phyloP scores from a whole-genome alignment of 2,113 vertebrate species.

The Astatotilapia flaviijosephi region DNA sequence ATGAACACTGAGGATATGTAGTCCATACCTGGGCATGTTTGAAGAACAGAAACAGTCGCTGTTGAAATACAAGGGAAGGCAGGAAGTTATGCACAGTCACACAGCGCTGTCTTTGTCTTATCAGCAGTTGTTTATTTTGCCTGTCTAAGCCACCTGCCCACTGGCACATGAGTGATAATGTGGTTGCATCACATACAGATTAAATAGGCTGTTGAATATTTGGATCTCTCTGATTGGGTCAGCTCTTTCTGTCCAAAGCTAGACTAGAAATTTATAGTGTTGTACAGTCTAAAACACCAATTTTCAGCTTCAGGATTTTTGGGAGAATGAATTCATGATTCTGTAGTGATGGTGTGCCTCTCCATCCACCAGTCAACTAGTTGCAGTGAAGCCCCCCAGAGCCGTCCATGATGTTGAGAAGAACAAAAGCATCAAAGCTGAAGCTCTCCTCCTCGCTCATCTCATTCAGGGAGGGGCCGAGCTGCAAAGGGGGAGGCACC shows the following conservation, averaged over 20 bases:
- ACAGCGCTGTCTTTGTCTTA: not conserved
- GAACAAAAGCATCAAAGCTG: conserved; percentile 64
- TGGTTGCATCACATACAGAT: conserved; percentile 12
- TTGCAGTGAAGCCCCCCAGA: conserved; percentile 66
- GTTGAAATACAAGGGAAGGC: conserved; percentile 3
- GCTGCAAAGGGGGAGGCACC: conserved; percentile 51
- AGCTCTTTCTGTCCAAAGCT: not conserved
- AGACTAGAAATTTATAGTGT: not conserved
- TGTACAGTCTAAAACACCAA: not conserved
- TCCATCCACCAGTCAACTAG: conserved; percentile 56
- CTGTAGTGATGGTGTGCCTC: not conserved
- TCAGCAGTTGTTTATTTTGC: conserved; percentile 3
- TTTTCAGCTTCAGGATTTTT: not conserved
- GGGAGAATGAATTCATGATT: not conserved
- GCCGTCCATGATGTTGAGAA: conserved; percentile 65
- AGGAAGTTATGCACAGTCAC: conserved; percentile 61
- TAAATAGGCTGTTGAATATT: not conserved
- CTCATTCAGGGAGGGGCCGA: conserved; percentile 41
- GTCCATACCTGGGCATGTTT: conserved; percentile 3
- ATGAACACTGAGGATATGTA: not conserved
- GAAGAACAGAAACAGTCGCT: not conserved
- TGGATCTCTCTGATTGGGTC: not conserved
- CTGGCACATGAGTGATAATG: conserved; percentile 5
- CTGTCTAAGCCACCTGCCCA: conserved; percentile 14
- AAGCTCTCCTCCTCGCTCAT: conserved; percentile 28